phyloP scores from a whole-genome alignment of 2,113 vertebrate genomes.

The Herpetotheres cachinnans region DNA sequence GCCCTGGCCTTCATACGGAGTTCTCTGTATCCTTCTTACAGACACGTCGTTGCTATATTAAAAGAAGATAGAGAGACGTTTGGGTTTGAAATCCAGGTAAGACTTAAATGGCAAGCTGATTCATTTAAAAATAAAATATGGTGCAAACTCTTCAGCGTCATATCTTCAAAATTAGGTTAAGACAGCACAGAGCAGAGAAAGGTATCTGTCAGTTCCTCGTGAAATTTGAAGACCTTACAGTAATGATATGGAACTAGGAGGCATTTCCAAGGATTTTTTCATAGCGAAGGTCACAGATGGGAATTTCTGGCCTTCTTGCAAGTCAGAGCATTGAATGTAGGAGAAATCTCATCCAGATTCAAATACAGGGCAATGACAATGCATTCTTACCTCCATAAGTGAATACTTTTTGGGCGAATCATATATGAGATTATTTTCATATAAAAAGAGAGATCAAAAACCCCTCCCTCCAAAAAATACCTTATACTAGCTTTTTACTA shows the following conservation, averaged over 20 bases:
- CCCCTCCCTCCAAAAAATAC: neutral
- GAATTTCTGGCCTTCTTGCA: neutral
- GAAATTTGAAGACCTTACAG: neutral
- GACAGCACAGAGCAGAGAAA: neutral
- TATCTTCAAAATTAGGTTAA: neutral
- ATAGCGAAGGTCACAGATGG: neutral
- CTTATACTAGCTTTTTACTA: neutral
- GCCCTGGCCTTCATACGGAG: accelerated
- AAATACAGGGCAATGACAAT: neutral
- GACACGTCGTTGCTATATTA: conserved; percentile 73
- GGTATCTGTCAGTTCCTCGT: neutral
- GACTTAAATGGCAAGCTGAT: neutral
- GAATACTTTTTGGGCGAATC: neutral
- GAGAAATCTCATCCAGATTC: neutral
- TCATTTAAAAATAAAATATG: neutral
- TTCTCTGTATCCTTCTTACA: neutral
- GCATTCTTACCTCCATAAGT: neutral
- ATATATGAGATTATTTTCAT: neutral
- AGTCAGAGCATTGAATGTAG: neutral
- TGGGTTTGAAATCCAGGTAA: conserved; percentile 97
- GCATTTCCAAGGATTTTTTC: neutral
- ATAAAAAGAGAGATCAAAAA: neutral
- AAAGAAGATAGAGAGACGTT: conserved; percentile 91
- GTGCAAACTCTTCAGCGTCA: neutral
- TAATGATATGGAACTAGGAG: neutral